Conservation (phyloP, 2,113 vertebrate genomes). For the Ochotona curzoniae region DNA sequence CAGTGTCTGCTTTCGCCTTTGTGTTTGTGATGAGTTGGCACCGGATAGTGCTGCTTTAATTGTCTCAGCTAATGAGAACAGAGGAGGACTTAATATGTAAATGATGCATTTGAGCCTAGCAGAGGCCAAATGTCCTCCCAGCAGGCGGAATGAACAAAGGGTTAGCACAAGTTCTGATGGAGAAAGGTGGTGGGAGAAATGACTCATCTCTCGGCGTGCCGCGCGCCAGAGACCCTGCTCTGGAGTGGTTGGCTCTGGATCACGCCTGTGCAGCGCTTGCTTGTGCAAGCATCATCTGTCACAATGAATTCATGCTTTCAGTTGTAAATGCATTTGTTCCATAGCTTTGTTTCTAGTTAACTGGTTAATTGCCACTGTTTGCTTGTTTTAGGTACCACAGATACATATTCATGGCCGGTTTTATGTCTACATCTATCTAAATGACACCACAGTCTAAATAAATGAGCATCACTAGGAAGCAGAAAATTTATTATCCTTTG, state of each 20-base stretch:
- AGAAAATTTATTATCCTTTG: not conserved
- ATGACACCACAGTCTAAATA: not conserved
- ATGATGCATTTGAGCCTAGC: not conserved
- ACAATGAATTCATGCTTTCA: not conserved
- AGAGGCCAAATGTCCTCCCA: constrained; percentile 21
- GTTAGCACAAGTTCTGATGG: not conserved
- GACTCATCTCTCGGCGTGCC: not conserved
- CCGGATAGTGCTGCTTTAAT: not conserved
- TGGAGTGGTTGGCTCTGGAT: accelerated
- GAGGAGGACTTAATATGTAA: constrained; percentile 26
- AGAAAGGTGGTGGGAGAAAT: not conserved
- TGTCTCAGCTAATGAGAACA: constrained; percentile 18
- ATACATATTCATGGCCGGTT: not conserved
- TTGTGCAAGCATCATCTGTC: constrained; percentile 29
- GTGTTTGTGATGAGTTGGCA: constrained; percentile 6
- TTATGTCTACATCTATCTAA: constrained; percentile 25
- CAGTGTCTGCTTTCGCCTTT: not conserved
- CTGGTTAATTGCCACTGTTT: constrained; percentile 10
- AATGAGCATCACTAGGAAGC: not conserved
- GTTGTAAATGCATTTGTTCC: not conserved
- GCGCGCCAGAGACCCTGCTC: not conserved
- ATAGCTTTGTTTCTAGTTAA: not conserved
- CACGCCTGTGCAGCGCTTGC: not conserved
- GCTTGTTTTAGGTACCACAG: not conserved
- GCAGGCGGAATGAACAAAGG: not conserved